A percentile compares a stretch with the other conserved stretches of the same genome.
Evolutionary conservation across 2,888 invertebrate genomes (phyloP).

Genomic region (Agrotis ipsilon): DNA sequence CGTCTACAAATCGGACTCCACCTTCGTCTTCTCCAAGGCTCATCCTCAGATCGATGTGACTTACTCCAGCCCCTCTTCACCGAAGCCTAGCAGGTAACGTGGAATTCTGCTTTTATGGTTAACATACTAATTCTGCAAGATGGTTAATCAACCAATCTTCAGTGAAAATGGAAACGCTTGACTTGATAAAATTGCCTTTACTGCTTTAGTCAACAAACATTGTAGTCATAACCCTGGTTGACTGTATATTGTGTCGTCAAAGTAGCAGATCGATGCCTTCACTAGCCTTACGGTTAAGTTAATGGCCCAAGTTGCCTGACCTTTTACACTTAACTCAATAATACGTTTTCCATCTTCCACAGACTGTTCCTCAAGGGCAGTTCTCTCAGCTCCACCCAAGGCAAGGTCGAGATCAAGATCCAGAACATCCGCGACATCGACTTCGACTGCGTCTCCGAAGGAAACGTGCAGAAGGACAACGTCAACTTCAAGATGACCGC

Average conservation of each 20-base stretch:
- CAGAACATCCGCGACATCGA: constrained; percentile 89
- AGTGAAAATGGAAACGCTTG: background rate
- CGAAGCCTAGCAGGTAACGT: constrained; percentile 79
- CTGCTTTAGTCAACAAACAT: background rate
- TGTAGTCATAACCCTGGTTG: background rate
- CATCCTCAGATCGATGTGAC: constrained; percentile 91
- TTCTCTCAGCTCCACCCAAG: constrained; percentile 90
- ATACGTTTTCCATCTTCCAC: constrained; percentile 1
- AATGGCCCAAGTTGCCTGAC: no score
- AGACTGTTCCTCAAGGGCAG: constrained; percentile 83
- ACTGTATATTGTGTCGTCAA: background rate
- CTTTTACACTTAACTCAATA: background rate
- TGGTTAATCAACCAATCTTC: background rate
- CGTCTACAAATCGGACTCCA: constrained; percentile 90
- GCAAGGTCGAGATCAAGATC: constrained; percentile 90
- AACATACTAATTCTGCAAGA: background rate
- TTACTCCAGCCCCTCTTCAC: constrained; percentile 87
- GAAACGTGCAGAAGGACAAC: constrained; percentile 92
- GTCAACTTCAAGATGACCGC: constrained; percentile 92
- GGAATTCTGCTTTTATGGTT: background rate
- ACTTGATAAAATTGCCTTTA: background rate
- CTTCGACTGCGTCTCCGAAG: constrained; percentile 89
- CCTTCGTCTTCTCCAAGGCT: constrained; percentile 88
- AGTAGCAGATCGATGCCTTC: no score
- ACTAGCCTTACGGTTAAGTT: no score